Evolutionary conservation across 2,797 vertebrate species (phyloP).

Genomic region (Kryptopterus vitreolus): DNA sequence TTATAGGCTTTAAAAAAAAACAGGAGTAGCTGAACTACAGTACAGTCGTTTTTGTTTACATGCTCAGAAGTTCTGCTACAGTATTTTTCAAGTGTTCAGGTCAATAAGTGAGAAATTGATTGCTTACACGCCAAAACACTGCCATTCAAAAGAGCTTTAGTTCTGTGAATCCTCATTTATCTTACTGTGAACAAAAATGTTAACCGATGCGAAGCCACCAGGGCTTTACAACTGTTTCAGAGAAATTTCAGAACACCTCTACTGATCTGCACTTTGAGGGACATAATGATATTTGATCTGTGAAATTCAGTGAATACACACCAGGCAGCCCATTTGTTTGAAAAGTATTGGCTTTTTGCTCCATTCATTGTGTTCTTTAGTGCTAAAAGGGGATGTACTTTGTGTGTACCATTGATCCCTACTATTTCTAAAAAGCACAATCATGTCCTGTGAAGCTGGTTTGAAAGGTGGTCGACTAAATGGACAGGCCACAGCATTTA

Average conservation of each 20-base stretch:
- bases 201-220: not conserved
- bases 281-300: conserved; percentile 15
- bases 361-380: conserved; percentile 43
- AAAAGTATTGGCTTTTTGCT: conserved; percentile 40
- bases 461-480: conserved; percentile 43
- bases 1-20: no score
- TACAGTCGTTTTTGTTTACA: not conserved
- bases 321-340: conserved; percentile 7
- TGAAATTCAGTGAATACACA: conserved; percentile 18
- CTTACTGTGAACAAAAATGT: conserved; percentile 15
- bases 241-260: conserved; percentile 20
- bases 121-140: not conserved
- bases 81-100: not conserved
- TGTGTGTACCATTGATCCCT: conserved; percentile 42
- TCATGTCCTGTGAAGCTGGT: conserved; percentile 39
- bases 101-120: not conserved
- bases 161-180: not conserved
- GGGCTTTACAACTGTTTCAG: not conserved
- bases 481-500: conserved; percentile 12
- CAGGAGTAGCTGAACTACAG: not conserved
- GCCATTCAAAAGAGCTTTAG: not conserved
- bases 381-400: conserved; percentile 42
- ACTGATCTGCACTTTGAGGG: conserved; percentile 11
- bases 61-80: not conserved
- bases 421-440: conserved; percentile 46